Evolutionary conservation across 2,888 invertebrate genomes (phyloP).

Genomic region (Thumatha senex): DNA sequence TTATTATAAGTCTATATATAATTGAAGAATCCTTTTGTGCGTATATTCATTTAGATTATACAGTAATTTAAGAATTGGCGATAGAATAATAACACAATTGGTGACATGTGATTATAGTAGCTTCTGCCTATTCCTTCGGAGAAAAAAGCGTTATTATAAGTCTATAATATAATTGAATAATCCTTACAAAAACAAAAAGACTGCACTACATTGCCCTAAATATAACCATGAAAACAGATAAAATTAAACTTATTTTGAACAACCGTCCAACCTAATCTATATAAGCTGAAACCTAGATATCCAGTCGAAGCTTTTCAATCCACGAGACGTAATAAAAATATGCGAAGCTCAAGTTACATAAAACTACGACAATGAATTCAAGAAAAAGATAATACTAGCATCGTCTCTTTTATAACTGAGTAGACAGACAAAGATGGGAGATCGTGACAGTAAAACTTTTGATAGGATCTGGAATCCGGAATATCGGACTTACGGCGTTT

Average conservation of each 20-base stretch:
- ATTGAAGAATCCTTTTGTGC: no score
- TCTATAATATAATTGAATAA: not conserved
- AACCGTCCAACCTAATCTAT: conserved; percentile 27
- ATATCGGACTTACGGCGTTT: conserved; percentile 75
- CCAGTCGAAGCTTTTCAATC: conserved; percentile 65
- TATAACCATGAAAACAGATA: conserved; percentile 7
- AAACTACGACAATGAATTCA: conserved; percentile 82
- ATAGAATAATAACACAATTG: no score
- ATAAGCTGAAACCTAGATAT: conserved; percentile 41
- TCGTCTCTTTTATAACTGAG: conserved; percentile 67
- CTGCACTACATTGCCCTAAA: not conserved
- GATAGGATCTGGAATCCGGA: conserved; percentile 78
- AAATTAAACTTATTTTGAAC: conserved; percentile 13
- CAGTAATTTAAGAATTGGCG: no score
- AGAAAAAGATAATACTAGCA: conserved; percentile 77
- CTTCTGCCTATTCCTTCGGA: no score
- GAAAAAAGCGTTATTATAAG: no score
- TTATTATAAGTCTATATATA: no score
- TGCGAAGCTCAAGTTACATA: conserved; percentile 73
- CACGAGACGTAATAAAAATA: conserved; percentile 79
- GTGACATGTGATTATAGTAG: no score
- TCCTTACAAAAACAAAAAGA: not conserved
- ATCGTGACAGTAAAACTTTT: conserved; percentile 76
- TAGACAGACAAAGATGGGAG: conserved; percentile 70
- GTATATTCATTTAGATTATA: no score